These are phyloP conservation scores for Eremobia ochroleuca DNA, from an alignment of 2,888 invertebrate genomes.

Conservation along the genomic window DNA sequence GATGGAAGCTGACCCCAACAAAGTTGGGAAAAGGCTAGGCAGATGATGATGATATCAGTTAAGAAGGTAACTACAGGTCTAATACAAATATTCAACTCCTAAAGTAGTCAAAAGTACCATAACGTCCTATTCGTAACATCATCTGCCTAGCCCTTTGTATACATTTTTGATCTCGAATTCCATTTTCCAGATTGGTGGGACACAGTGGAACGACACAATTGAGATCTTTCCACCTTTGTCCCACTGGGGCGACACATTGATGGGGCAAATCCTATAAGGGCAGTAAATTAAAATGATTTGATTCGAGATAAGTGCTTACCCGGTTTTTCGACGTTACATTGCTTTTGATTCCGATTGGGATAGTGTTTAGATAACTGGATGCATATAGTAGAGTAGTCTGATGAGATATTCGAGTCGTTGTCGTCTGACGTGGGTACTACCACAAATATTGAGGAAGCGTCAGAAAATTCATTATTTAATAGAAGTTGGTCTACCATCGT, in stretches of 20 bases:
- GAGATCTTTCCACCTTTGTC: not conserved
- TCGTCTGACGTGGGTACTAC: constrained; percentile 73
- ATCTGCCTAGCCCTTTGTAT: no score
- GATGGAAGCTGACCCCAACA: no score
- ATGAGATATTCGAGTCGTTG: constrained; percentile 48
- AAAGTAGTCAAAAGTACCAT: no score
- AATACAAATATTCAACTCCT: no score
- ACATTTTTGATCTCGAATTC: no score
- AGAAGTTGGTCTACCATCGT: constrained; percentile 71
- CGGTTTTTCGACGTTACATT: not conserved
- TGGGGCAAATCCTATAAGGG: not conserved
- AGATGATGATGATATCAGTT: no score
- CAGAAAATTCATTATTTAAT: constrained; percentile 58
- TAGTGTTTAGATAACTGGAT: constrained; percentile 36
- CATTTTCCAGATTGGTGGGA: not conserved
- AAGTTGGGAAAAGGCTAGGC: no score
- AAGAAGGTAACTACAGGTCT: no score
- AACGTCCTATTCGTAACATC: no score
- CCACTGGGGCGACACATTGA: not conserved
- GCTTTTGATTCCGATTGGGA: constrained; percentile 5
- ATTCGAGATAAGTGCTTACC: constrained; percentile 16
- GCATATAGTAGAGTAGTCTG: constrained; percentile 37
- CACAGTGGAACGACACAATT: not conserved
- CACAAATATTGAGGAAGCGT: constrained; percentile 74
- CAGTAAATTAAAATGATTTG: not conserved